phyloP scores from a whole-genome alignment of 2,888 invertebrate genomes.

The Leucophora obtusa region DNA sequence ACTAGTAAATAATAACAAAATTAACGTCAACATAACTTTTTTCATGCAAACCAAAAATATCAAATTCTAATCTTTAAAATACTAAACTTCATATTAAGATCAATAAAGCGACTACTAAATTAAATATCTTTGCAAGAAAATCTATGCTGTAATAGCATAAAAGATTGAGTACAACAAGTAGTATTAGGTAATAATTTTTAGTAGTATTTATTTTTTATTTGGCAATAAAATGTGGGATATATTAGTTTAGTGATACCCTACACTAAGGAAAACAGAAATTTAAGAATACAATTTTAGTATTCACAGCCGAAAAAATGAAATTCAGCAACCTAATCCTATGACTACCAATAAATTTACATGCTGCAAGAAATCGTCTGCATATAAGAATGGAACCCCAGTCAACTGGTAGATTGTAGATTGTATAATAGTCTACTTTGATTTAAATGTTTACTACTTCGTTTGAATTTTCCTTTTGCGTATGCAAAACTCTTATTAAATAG shows the following conservation, averaged over 20 bases:
- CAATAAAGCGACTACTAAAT: conserved; percentile 51
- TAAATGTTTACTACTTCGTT: no score
- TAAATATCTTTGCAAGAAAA: conserved; percentile 37
- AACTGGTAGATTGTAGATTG: no score
- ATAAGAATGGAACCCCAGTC: no score
- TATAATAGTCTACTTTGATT: no score
- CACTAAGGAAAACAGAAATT: not conserved
- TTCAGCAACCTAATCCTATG: no score
- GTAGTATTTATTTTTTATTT: conserved; percentile 6
- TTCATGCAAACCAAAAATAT: conserved; percentile 5
- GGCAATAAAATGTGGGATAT: conserved; percentile 19
- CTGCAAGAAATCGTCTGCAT: no score
- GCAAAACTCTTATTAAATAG: conserved; percentile 31
- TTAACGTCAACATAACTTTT: not conserved
- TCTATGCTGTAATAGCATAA: not conserved
- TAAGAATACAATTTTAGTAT: not conserved
- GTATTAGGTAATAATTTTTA: conserved; percentile 16
- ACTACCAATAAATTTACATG: no score
- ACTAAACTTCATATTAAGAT: conserved; percentile 21
- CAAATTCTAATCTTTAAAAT: conserved; percentile 27
- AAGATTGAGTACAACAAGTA: not conserved
- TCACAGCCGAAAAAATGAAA: no score
- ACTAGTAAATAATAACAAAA: not conserved
- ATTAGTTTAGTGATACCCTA: not conserved
- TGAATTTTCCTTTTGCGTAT: conserved; percentile 36